Base-by-base conservation (phyloP, 2,797 vertebrate genomes). In the Cossypha polioptera region DNA sequence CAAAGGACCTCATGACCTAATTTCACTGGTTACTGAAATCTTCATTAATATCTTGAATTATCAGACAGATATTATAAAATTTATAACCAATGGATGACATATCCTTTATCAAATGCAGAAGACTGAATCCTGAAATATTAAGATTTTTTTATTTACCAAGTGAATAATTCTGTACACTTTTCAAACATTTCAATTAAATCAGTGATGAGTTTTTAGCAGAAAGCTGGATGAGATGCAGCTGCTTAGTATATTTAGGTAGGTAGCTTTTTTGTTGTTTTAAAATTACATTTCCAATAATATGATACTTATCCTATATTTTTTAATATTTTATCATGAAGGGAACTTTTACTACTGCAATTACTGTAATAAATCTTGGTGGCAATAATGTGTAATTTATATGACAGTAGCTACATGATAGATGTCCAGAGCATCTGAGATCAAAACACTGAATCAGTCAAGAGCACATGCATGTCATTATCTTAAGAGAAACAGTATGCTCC, bases 351-450 rank as follows among this genome's bases (percentile, higher is more conserved):
- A 42, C 29, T 81, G 28, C 67, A 92, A 90, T 88, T 83, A 47
- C 38, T 80, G 65, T 24, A 72, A 79, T 83, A 91, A 94, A 90
- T 93, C 82, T 81, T 66, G 57, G 35, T 45, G 62, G 92, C 93
- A 90, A 68, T 88, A 86, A 92, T 73, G 40, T 88, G 73, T 86
- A 94, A 93, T 96, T 94, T 86, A 88, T 96, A 84, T 86, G 92
- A 92, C 89, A 95, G 89, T 78, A 92, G 81, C 82, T 91, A 76
- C n/a, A 78, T 80, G 91, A 95, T 91, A 90, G 55, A 96, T 95
- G 91, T 84, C 89, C 94, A 94, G 85, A 92, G 76, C n/a, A 91
- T 76, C 69, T 53, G 62, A 96, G 94, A 97, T 96, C 96, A 96
- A 96, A 97, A 96, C 92, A 93, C 43, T 75, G 86, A 88, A 94